A percentile compares a stretch with the other conserved stretches of the same genome.
These are phyloP conservation scores for Hydrocynus forskahlii DNA, from an alignment of 2,797 vertebrate species.

Conservation along the genomic window DNA sequence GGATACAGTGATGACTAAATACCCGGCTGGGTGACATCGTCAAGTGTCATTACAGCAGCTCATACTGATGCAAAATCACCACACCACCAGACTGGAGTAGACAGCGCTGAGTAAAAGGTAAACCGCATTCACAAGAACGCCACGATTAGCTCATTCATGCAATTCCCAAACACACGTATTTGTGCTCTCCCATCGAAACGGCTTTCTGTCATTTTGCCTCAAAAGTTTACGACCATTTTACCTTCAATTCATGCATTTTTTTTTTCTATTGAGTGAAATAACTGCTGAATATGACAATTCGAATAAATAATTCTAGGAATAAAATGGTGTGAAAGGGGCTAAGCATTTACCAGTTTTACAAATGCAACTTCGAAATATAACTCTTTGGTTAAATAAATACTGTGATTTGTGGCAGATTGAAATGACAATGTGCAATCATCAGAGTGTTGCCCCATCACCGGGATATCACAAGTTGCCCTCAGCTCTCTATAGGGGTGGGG, in stretches of 20 bases:
- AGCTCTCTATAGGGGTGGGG: too few species aligned
- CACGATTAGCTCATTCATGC: slow-evolving; percentile 49
- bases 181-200: slow-evolving; percentile 10
- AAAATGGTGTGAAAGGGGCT: too few species aligned
- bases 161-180: slow-evolving; percentile 29
- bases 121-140: slow-evolving; percentile 62
- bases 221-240: slow-evolving; percentile 21
- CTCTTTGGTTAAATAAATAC: too few species aligned
- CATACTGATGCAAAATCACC: slow-evolving; percentile 50
- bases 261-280: neutral
- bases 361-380: too few species aligned
- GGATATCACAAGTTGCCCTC: too few species aligned
- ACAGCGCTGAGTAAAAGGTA: slow-evolving; percentile 44
- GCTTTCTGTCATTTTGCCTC: slow-evolving; percentile 1
- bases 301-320: neutral
- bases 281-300: neutral
- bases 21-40: slow-evolving; percentile 9
- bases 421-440: too few species aligned
- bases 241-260: neutral
- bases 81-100: slow-evolving; percentile 40
- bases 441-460: too few species aligned
- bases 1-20: slow-evolving; percentile 45
- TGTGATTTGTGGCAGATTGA: too few species aligned
- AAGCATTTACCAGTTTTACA: too few species aligned
- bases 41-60: slow-evolving; percentile 34